A percentile compares a stretch with the other conserved stretches of the same genome.
phyloP scores from a whole-genome alignment of 2,888 invertebrate species.

The Scotopteryx bipunctaria region DNA sequence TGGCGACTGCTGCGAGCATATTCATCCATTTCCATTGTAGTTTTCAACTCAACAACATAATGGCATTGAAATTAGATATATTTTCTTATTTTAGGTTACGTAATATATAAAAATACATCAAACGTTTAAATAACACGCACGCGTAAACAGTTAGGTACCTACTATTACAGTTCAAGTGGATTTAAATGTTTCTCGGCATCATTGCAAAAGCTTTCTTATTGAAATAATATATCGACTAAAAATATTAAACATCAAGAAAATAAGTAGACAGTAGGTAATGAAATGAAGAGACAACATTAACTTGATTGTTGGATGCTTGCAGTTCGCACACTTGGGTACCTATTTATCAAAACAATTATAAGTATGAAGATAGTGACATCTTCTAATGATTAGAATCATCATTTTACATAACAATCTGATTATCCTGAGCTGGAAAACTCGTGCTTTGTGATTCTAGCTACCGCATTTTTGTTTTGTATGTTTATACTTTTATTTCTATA shows the following conservation, averaged over 20 bases:
- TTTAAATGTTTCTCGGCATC: neutral
- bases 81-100: slow-evolving; percentile 49
- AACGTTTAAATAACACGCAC: slow-evolving; percentile 8
- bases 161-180: slow-evolving; percentile 5
- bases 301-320: slow-evolving; percentile 15
- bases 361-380: too few species aligned
- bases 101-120: slow-evolving; percentile 32
- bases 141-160: neutral
- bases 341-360: too few species aligned
- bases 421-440: too few species aligned
- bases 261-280: too few species aligned
- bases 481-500: too few species aligned
- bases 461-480: too few species aligned
- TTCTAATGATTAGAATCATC: too few species aligned
- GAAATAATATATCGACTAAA: neutral
- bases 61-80: slow-evolving; percentile 61
- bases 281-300: slow-evolving; percentile 10
- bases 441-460: too few species aligned
- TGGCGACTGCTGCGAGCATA: slow-evolving; percentile 61
- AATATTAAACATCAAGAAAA: too few species aligned
- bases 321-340: neutral
- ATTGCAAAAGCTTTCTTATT: neutral
- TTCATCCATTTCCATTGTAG: slow-evolving; percentile 72
- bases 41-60: slow-evolving; percentile 61
- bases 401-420: too few species aligned